These are phyloP conservation scores for Motacilla alba DNA, from an alignment of 2,113 vertebrate species.

Conservation along the genomic window DNA sequence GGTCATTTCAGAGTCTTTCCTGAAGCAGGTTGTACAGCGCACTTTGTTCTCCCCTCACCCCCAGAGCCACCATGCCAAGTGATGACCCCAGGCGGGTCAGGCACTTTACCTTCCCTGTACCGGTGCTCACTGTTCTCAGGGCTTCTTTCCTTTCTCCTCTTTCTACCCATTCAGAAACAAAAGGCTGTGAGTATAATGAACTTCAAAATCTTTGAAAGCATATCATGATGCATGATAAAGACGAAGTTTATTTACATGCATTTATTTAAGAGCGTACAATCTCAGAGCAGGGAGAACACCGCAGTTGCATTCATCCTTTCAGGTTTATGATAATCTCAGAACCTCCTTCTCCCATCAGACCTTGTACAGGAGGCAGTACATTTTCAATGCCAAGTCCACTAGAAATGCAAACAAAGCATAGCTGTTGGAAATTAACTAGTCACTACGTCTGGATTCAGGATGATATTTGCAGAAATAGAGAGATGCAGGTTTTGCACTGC, in stretches of 20 bases:
- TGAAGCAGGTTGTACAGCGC: neutral
- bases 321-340: neutral
- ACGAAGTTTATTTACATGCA: neutral
- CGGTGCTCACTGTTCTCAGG: neutral
- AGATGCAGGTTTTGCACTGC: neutral
- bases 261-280: neutral
- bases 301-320: neutral
- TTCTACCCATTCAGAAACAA: neutral
- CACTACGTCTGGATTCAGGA: neutral
- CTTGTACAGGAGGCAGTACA: neutral
- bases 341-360: neutral
- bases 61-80: neutral
- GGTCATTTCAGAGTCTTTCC: neutral
- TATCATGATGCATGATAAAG: neutral
- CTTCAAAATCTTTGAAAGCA: neutral
- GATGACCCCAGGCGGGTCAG: neutral
- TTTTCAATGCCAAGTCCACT: neutral
- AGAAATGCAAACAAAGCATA: neutral
- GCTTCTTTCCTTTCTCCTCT: neutral
- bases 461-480: neutral
- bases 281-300: neutral
- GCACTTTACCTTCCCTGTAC: neutral
- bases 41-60: neutral
- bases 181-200: neutral
- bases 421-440: neutral